phyloP scores from a whole-genome alignment of 2,888 invertebrate genomes.

The Penaeus monodon region DNA sequence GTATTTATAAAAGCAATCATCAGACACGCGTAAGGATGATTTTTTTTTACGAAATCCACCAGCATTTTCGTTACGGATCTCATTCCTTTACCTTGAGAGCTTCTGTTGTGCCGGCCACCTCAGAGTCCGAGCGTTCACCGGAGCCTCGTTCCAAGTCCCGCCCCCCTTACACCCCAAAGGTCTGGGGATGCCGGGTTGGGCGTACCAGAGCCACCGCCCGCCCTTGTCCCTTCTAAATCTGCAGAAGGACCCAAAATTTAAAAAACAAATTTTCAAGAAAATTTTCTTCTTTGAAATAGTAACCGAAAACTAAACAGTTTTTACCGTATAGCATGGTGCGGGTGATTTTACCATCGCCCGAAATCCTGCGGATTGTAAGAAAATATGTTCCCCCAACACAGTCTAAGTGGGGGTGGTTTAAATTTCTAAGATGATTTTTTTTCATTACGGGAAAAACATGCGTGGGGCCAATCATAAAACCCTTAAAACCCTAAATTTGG shows the following conservation, averaged over 20 bases:
- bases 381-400: too few relatives aligned
- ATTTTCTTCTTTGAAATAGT: background rate
- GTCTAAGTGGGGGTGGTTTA: too few relatives aligned
- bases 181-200: conserved; percentile 58
- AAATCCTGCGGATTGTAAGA: too few relatives aligned
- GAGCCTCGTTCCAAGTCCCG: conserved; percentile 49
- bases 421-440: too few relatives aligned
- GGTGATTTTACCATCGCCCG: background rate
- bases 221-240: conserved; percentile 50
- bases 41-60: background rate
- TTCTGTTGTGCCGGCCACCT: conserved; percentile 51
- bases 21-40: too few relatives aligned
- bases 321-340: background rate
- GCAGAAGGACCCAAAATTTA: too few relatives aligned
- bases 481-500: too few relatives aligned
- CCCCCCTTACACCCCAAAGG: conserved; percentile 29
- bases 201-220: conserved; percentile 50
- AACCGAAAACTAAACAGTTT: background rate
- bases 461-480: too few relatives aligned
- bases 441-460: too few relatives aligned
- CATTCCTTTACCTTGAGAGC: conserved; percentile 52
- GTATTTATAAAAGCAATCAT: background rate
- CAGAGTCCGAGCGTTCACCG: conserved; percentile 51
- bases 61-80: background rate
- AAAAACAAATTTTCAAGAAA: too few relatives aligned